Base-by-base conservation (phyloP, 2,113 vertebrate species). In the Larimichthys crocea region DNA sequence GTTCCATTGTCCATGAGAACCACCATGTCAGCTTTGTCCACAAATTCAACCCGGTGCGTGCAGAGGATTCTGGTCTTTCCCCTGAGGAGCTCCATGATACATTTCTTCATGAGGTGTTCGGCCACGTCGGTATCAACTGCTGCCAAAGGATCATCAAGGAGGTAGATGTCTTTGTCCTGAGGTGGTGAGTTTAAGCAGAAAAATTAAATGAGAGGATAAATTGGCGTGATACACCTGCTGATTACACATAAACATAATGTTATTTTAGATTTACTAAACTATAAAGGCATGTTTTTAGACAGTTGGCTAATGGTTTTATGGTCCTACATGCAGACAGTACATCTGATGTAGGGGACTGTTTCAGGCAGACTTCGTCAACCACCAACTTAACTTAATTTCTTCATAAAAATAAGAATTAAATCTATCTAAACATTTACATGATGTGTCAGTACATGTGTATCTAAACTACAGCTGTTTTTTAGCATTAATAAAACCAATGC, bases 91-190 rank as follows among this genome's bases (percentile, higher is more conserved):
- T 96, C 97, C 3, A 97, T 72, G 85, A 99, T 94, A 86, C 98
- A 99, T 76, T 94, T 96, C 80, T 89, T 93, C 94, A 99, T 95
- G n/a, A 99, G 96, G 88, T 99, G 97, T 35, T 90, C 92, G 8
- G 98, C 98, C 84, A 99, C 97, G 0, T 98, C 95, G 11, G 95
- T 86, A 82, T 99, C 98, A 3, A 99, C 98, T 1, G 98, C 97
- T 20, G 98, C 98, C 89, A 99, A 80, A 2, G 98, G 98, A 82
- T 99, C 98, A 29, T 99, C 98, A 0, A 99, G 96, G 46, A 99
- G 96, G 87, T 99, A 99, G 64, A 99, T 80, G 6, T 97, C 95
- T 89, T 99, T 99, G 44, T 98, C 95, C 98, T 99, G 71, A 50
- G 14, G 62, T 0, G 19, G 19, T 16, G n/a, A 66, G 40, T n/a